Evolutionary conservation across 1,140 invertebrate species (phyloP), one percentile per base, ranked within the genome.

Genomic region (Subanguina moxae): DNA sequence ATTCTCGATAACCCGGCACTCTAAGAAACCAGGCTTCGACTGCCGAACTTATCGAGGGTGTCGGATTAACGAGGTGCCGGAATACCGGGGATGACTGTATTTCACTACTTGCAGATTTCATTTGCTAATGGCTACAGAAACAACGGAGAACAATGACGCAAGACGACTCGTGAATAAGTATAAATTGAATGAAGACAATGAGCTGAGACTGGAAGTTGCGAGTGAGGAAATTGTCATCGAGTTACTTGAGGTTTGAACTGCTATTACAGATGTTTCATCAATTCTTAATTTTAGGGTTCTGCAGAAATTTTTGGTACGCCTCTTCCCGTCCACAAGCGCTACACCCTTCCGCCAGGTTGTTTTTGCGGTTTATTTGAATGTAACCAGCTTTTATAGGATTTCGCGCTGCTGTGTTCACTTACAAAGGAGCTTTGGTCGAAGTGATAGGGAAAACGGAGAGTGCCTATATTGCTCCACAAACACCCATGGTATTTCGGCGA

Each of bases 281-380:
- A 38, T 38, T 38, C 3, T 38, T 38, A 11, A 5, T 38, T 38
- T 3, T 38, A 38, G 80, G 94, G 94, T 9, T 86, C 90, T 72
- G 94, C 92, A 0, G 95, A 98, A 86, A 87, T 97, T 57, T 99
- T 97, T 86, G 95, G 95, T 0, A 94, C 93, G 0, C 94, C 97
- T 85, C 82, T 99, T 65, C 90, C 94, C 0, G 91, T 91, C 84
- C 91, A 91, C 25, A 96, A 93, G 84, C 88, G 89, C 19, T 97
- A 97, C 84, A 89, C 89, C 72, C 97, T 97, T 82, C 87, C 87
- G 25, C 86, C 89, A 7, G 67, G 74, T 74, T 43, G 61, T 19
- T 71, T 56, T 52, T 52, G 48, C 17, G 3, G 3, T 52, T 52
- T 21, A 52, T n/a, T 61, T 61, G 28, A 61, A 8, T 43, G 19